Evolutionary conservation across 2,888 invertebrate genomes (phyloP).

Genomic region (Lysandra coridon): DNA sequence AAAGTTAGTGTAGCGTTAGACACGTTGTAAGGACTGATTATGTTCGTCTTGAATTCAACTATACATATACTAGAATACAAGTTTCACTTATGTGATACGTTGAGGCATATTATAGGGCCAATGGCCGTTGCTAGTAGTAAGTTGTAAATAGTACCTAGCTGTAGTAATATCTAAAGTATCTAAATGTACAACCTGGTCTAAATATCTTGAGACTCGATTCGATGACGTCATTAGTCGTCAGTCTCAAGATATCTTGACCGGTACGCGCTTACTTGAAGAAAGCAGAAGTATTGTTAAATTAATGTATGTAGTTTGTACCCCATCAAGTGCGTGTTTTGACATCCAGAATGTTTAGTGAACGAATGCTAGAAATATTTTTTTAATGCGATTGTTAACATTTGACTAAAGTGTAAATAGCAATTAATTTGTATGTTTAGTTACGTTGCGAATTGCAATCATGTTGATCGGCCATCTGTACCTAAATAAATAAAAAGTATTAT

Average conservation of each 20-base stretch:
- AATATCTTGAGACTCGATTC: background rate
- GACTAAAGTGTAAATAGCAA: constrained; percentile 54
- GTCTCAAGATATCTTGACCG: background rate
- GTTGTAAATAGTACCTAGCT: background rate
- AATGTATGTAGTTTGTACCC: background rate
- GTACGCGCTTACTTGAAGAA: background rate
- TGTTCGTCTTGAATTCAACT: background rate
- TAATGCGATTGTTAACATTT: constrained; percentile 61
- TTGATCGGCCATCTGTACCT: constrained; percentile 59
- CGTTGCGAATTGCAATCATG: constrained; percentile 49
- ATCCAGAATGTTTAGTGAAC: constrained; percentile 34
- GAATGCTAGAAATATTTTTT: constrained; percentile 38
- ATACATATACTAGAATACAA: background rate
- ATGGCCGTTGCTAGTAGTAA: background rate
- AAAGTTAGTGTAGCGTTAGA: constrained; percentile 45
- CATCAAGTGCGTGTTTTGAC: background rate
- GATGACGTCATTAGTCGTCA: background rate
- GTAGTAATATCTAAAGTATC: background rate
- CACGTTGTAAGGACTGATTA: constrained; percentile 21
- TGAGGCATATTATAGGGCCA: background rate
- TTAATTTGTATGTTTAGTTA: constrained; percentile 49
- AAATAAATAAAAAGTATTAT: constrained; percentile 56
- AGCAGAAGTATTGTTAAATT: background rate
- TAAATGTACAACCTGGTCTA: background rate
- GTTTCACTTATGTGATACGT: background rate